A percentile compares a stretch with the other conserved stretches of the same genome.
Conservation (phyloP, 2,113 vertebrate species). For the Chauna torquata region DNA sequence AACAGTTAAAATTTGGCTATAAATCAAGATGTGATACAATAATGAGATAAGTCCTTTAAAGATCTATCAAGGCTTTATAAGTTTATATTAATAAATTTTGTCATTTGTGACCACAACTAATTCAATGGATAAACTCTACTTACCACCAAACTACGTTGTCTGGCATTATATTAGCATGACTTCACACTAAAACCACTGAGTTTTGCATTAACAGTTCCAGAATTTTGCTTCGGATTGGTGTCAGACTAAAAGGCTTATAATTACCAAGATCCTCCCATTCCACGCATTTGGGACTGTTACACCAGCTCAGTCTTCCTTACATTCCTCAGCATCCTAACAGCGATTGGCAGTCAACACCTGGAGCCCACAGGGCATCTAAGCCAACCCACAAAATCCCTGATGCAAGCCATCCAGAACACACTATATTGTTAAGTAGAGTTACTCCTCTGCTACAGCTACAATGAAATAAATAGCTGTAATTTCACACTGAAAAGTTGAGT, state of each 20-base stretch:
- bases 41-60: not conserved
- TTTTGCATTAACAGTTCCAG: not conserved
- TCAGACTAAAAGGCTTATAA: not conserved
- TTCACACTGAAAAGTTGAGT: not conserved
- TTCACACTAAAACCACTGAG: not conserved
- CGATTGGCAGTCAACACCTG: not conserved
- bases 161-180: not conserved
- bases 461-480: not conserved
- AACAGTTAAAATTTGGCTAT: not conserved
- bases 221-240: not conserved
- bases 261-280: not conserved
- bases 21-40: not conserved
- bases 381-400: not conserved
- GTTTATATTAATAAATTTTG: not conserved
- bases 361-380: not conserved
- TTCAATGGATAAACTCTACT: not conserved
- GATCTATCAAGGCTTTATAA: not conserved
- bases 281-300: not conserved
- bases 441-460: not conserved
- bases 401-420: not conserved
- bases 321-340: not conserved
- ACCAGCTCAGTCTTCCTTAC: not conserved
- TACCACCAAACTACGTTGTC: not conserved
- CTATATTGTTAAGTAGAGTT: not conserved
- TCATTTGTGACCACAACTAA: not conserved